phyloP scores from a whole-genome alignment of 2,888 invertebrate genomes.

The Nephrotoma appendiculata region DNA sequence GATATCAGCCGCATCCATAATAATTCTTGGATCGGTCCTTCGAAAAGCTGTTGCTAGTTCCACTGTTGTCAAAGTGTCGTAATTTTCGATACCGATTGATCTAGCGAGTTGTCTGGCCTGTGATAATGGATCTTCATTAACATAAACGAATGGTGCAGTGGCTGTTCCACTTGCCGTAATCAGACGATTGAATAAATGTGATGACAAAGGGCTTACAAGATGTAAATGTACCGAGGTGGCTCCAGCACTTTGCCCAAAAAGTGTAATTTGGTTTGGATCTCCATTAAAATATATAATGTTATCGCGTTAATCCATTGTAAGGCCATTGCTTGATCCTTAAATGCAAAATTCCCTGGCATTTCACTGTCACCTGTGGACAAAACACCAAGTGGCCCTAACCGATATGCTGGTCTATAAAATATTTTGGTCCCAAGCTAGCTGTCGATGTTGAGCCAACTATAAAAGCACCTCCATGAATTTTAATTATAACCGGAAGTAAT shows the following conservation, averaged over 20 bases:
- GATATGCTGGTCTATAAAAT: constrained; percentile 38
- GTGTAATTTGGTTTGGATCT: background rate
- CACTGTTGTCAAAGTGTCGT: background rate
- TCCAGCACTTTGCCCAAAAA: constrained; percentile 17
- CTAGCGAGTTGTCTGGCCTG: background rate
- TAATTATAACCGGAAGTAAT: constrained; percentile 35
- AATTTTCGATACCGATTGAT: background rate
- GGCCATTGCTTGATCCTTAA: background rate
- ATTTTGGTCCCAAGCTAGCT: constrained; percentile 33
- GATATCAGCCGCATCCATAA: background rate
- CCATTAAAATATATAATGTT: background rate
- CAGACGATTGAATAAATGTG: background rate
- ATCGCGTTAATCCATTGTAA: background rate
- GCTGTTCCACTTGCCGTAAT: constrained; percentile 15
- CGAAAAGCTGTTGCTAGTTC: background rate
- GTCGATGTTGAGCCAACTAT: constrained; percentile 34
- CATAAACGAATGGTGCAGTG: background rate
- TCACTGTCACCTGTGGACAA: constrained; percentile 24
- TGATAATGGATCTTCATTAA: background rate
- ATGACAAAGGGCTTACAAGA: constrained; percentile 17
- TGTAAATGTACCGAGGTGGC: constrained; percentile 25
- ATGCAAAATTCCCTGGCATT: constrained; percentile 11
- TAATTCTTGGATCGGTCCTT: background rate
- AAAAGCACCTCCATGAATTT: constrained; percentile 38
- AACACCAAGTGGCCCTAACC: constrained; percentile 28